Conservation (phyloP, 2,888 invertebrate genomes). For the Drepana falcataria region DNA sequence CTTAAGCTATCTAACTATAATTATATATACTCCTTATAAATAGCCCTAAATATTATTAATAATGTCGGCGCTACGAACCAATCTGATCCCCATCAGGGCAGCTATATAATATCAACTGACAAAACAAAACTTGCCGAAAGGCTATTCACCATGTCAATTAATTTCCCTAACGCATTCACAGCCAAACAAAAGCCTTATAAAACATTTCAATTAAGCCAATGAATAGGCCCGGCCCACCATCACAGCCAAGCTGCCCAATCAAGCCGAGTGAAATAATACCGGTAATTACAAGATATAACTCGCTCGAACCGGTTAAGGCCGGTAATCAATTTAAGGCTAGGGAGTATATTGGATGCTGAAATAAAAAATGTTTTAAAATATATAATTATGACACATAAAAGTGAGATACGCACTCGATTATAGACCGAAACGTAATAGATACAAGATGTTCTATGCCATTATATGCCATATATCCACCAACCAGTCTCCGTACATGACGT, state of each 20-base stretch:
- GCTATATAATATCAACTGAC: background rate
- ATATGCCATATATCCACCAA: too few relatives aligned
- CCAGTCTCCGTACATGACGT: too few relatives aligned
- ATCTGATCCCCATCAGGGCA: too few relatives aligned
- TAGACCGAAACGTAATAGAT: too few relatives aligned
- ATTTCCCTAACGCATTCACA: slow-evolving; percentile 8
- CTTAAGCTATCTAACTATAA: too few relatives aligned
- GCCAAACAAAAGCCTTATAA: slow-evolving; percentile 1
- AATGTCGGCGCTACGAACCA: too few relatives aligned
- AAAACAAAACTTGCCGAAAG: background rate
- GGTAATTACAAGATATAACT: slow-evolving; percentile 16
- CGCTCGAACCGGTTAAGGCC: slow-evolving; percentile 10
- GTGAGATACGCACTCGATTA: too few relatives aligned
- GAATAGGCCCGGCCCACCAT: slow-evolving; percentile 5
- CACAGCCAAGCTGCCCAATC: slow-evolving; percentile 11
- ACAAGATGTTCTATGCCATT: too few relatives aligned
- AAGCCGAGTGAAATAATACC: slow-evolving; percentile 18
- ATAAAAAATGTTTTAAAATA: background rate
- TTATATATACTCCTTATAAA: too few relatives aligned
- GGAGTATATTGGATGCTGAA: background rate
- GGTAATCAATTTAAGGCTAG: background rate
- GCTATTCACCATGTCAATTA: slow-evolving; percentile 8
- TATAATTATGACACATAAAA: too few relatives aligned
- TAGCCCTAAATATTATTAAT: too few relatives aligned
- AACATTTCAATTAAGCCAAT: slow-evolving; percentile 13